phyloP scores from a whole-genome alignment of 2,113 vertebrate genomes.

The Gobius niger region DNA sequence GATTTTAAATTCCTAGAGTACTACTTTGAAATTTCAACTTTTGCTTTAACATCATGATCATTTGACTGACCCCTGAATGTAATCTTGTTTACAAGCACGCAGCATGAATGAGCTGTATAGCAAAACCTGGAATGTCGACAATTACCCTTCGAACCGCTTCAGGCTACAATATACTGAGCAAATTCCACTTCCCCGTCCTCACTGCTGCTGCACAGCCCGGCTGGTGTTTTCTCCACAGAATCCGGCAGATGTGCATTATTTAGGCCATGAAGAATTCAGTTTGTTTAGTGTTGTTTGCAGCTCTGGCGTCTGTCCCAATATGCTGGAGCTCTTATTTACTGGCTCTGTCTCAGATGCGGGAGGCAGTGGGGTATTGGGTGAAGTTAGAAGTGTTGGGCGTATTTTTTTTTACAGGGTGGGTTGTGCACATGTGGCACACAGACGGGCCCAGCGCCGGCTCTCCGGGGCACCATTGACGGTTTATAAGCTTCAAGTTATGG shows the following conservation, averaged over 20 bases:
- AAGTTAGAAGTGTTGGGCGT: conserved; percentile 29
- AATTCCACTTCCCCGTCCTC: conserved; percentile 59
- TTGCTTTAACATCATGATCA: no score
- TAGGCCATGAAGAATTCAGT: conserved; percentile 40
- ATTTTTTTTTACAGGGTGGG: conserved; percentile 30
- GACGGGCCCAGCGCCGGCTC: conserved; percentile 40
- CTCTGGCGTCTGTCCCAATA: conserved; percentile 39
- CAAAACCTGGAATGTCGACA: conserved; percentile 54
- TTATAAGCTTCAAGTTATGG: conserved; percentile 43
- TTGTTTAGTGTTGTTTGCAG: conserved; percentile 49
- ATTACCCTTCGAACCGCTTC: conserved; percentile 57
- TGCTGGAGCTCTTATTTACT: conserved; percentile 47
- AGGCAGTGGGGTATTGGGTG: conserved; percentile 26
- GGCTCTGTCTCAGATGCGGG: conserved; percentile 14
- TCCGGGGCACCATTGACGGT: conserved; percentile 37
- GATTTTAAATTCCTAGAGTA: no score
- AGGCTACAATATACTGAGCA: conserved; percentile 64
- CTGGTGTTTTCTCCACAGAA: conserved; percentile 45
- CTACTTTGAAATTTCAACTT: no score
- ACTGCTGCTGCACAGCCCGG: conserved; percentile 31
- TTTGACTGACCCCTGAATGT: no score
- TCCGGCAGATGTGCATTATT: conserved; percentile 57
- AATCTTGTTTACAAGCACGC: no score
- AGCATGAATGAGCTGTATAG: no score
- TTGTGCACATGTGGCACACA: conserved; percentile 65